A percentile compares a stretch with the other conserved stretches of the same genome.
Conservation (phyloP, 1,140 invertebrate genomes). For the Megathymus violae region DNA sequence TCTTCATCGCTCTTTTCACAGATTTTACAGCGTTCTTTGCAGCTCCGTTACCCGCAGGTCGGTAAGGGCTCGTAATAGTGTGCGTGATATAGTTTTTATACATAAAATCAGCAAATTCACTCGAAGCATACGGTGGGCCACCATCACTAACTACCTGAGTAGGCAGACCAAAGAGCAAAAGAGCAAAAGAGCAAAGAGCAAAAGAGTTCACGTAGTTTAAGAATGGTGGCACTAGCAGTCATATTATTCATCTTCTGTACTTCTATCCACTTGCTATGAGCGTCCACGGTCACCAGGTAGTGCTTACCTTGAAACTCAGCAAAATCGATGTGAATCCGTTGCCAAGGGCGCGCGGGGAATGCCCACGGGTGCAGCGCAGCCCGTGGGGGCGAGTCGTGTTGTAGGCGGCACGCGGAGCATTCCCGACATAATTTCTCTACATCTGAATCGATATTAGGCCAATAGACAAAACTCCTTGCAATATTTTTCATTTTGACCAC, state of each 20-base stretch:
- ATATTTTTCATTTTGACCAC: slow-evolving; percentile 57
- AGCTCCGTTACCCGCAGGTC: slow-evolving; percentile 54
- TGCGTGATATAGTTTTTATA: slow-evolving; percentile 46
- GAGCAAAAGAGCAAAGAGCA: too few relatives aligned
- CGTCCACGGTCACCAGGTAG: slow-evolving; percentile 47
- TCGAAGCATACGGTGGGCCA: slow-evolving; percentile 47
- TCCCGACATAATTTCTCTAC: too few relatives aligned
- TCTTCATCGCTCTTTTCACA: slow-evolving; percentile 58
- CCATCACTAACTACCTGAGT: slow-evolving; percentile 53
- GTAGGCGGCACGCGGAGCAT: too few relatives aligned
- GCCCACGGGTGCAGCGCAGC: slow-evolving; percentile 50
- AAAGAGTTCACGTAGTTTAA: slow-evolving; percentile 33
- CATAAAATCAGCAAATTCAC: slow-evolving; percentile 50
- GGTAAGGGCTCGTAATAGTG: slow-evolving; percentile 49
- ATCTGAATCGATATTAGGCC: slow-evolving; percentile 72
- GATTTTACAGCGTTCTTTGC: slow-evolving; percentile 63
- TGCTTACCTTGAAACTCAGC: slow-evolving; percentile 38
- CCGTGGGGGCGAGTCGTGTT: slow-evolving; percentile 46
- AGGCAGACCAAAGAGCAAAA: slow-evolving; percentile 58
- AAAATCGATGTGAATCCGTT: slow-evolving; percentile 52
- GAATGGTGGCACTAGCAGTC: slow-evolving; percentile 29
- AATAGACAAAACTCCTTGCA: too few relatives aligned
- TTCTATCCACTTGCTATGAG: slow-evolving; percentile 46
- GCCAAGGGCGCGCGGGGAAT: slow-evolving; percentile 50
- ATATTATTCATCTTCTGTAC: slow-evolving; percentile 35